Base-by-base conservation (phyloP, 2,888 invertebrate genomes). In the Lasioglossum leucozonium region DNA sequence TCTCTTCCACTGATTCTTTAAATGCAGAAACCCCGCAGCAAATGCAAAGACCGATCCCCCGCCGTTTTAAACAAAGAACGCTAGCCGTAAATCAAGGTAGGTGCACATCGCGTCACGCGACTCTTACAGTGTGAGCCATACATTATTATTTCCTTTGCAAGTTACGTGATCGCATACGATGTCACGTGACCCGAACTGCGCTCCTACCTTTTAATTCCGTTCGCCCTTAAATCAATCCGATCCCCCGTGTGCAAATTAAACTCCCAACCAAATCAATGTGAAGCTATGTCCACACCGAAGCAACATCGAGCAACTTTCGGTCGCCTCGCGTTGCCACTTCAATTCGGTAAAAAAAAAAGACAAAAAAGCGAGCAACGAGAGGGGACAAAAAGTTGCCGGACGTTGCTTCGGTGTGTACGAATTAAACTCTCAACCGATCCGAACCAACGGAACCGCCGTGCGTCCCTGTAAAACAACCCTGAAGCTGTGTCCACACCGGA, bases 401-500 rank as follows among this genome's bases (percentile, higher is more conserved):
- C 18, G 47, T 18, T 18, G 18, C 47, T 2, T 6, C 47, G 8
- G 8, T 22, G 22, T 51, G 51, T 51, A 51, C 51, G 2, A 22
- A 51, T 51, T 51, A 51, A 51, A 51, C 51, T 22, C 6, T 3
- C 22, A 22, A 51, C 22, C 22, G 22, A 22, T 22, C 22, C 3
- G 8, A 22, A 51, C 51, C 51, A 10, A 22, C 51, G 22, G 22
- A 51, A 51, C 51, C 51, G 18, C 67, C 37, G 22, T 26, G 44
- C 34, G 82, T 75, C 44, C 42, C 26, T 55, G 62, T 30, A 30
- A 65, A 78, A 55, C 74, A 55, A 83, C 22, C 10, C 2, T 22
- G 3, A 51, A 51, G 51, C 51, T 22, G 18, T 6, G 51, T 51
- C 51, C 22, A 2, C 51, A 51, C 22, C 51, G 51, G 22, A 22